Evolutionary conservation across 2,888 invertebrate species (phyloP), one percentile per base, ranked within the genome.

Genomic region (Sericinus montela): DNA sequence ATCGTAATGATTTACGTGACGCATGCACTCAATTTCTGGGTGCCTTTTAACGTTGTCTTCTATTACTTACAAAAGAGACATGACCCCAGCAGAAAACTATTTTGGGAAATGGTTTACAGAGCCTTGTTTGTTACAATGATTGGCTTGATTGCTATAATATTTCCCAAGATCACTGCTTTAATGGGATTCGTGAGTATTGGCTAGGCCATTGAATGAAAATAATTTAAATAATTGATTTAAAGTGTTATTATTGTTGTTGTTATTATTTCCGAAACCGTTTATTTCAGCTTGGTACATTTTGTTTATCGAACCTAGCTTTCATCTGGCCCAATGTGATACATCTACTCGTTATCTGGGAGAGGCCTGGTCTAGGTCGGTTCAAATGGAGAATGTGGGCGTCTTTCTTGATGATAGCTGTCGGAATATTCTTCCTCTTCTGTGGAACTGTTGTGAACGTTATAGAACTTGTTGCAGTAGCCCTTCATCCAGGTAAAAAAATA

Each of bases 301-400:
- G 87, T 45, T 58, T 88, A 1, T 85, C 86, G 1, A 84, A 82
- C 59, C 82, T 87, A 70, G 87, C 83, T 0, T 88, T 88, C 57
- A 84, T 88, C 52, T 88, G 78, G 54, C 87, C 87, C 0, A 81
- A 83, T 0, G 45, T 78, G n/a, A 87, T 88, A 6, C 82, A 87
- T 14, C 59, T 80, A 0, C 56, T 86, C 6, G 81, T 84, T 0
- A 62, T 76, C 1, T 88, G 86, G 84, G 76, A 85, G 25, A 49
- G 62, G 6, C 87, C 87, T 0, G 87, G 87, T 0, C 59, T 86
- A 0, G 87, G 87, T 0, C 54, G 39, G n/a, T 72, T 57, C 42
- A 69, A 71, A 1, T 86, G 86, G 85, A 67, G 78, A 0, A 56
- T 88, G 0, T 83, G 79, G 78, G 76, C 78, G 41, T 75, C 78